Percentiles rank a stretch among this genome's conserved stretches.
Evolutionary conservation across 1,140 invertebrate species (phyloP).

Genomic region (Bombus waltoni): DNA sequence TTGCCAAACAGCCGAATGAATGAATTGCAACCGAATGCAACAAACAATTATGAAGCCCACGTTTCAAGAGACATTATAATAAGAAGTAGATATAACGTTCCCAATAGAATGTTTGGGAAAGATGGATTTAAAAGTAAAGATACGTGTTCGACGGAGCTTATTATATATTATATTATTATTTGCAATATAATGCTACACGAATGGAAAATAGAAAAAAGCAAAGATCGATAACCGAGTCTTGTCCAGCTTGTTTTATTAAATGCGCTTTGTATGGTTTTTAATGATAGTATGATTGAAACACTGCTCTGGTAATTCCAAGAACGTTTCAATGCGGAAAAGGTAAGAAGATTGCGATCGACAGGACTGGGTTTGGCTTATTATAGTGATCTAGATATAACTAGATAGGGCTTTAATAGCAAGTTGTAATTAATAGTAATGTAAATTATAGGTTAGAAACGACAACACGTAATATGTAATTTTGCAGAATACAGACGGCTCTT

Average conservation of each 20-base stretch:
- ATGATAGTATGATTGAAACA: not conserved
- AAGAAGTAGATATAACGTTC: too few species aligned
- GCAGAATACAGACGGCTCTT: not conserved
- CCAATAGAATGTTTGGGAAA: too few species aligned
- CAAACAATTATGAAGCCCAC: too few species aligned
- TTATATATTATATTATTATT: too few species aligned
- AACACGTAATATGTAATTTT: conserved; percentile 31
- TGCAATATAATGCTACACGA: not conserved
- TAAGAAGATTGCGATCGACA: not conserved
- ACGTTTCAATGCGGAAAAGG: not conserved
- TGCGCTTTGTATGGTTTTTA: not conserved
- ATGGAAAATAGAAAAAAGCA: too few species aligned
- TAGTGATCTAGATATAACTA: not conserved
- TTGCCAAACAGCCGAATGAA: conserved; percentile 9
- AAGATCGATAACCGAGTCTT: not conserved
- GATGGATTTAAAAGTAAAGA: too few species aligned
- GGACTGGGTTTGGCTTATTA: not conserved
- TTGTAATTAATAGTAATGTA: conserved; percentile 34
- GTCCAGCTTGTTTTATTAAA: not conserved
- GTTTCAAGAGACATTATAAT: too few species aligned
- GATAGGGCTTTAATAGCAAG: not conserved
- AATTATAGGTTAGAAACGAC: conserved; percentile 14
- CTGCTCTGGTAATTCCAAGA: not conserved
- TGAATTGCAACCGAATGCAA: not conserved
- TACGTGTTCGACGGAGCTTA: accelerated